phyloP scores from a whole-genome alignment of 2,797 vertebrate species.

The Chaunax sp. region DNA sequence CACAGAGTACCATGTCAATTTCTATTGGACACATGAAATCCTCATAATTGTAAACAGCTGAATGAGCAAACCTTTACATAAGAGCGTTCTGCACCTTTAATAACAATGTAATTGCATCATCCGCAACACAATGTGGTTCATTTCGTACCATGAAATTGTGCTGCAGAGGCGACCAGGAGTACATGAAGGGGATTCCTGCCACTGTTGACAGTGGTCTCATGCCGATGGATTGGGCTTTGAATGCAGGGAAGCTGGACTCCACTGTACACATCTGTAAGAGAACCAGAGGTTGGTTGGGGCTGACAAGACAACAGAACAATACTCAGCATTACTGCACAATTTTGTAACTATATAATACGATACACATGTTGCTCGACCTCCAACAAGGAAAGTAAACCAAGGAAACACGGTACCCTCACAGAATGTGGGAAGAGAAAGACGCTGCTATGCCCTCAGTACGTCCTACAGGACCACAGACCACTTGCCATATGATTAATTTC shows the following conservation, averaged over 20 bases:
- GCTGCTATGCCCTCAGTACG: slow-evolving; percentile 11
- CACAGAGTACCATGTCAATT: background rate
- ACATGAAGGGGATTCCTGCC: slow-evolving; percentile 97
- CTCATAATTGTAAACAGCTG: background rate
- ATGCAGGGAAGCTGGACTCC: slow-evolving; percentile 92
- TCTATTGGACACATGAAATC: background rate
- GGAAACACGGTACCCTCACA: background rate
- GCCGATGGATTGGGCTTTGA: slow-evolving; percentile 89
- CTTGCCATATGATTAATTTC: too few species aligned
- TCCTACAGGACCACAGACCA: slow-evolving; percentile 6
- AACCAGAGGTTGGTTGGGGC: slow-evolving; percentile 22
- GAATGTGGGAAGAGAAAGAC: slow-evolving; percentile 22
- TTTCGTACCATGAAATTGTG: slow-evolving; percentile 97
- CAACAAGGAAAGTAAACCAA: slow-evolving; percentile 15
- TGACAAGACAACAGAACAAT: slow-evolving; percentile 18
- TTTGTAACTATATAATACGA: slow-evolving; percentile 9
- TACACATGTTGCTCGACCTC: slow-evolving; percentile 8
- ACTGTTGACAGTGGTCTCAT: slow-evolving; percentile 94
- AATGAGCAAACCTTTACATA: background rate
- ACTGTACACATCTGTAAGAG: slow-evolving; percentile 88
- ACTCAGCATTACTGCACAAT: background rate
- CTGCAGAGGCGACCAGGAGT: slow-evolving; percentile 98
- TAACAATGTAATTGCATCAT: background rate
- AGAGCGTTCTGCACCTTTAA: background rate
- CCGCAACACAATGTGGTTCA: background rate